Base-by-base conservation (phyloP, 1,140 invertebrate species). In the Microplitis demolitor region DNA sequence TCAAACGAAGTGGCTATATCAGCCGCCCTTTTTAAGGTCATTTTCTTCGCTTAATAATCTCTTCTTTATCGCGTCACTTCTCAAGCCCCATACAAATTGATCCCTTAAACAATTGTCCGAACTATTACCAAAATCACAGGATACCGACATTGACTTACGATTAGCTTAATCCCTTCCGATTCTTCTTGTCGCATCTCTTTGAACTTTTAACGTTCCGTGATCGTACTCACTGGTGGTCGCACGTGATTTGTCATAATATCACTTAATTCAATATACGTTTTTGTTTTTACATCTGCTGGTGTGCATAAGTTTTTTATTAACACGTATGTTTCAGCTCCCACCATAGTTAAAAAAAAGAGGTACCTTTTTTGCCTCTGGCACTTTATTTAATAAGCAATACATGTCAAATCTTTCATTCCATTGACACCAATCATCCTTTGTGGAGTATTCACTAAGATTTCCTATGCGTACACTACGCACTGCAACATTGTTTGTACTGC, bases 11-110 rank as follows among this genome's bases (percentile, higher is more conserved):
- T 39, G 3, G 79, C 79, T 37, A 82, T 61, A 37, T 82, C 78
- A 4, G 79, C 61, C 5, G 77, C 77, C 60, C 77, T 75, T 0
- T 72, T 69, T 35, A 78, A 79, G 9, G 77, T 70, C 5, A 77
- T 77, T 67, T 37, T 77, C 74, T 60, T 80, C 78, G 16, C 77
- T 53, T 3, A 80, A 66, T 0, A 83, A 60, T 11, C 76, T 35
- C 14, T 76, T 77, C 45, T 80, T 73, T 6, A 77, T 62, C 3
- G 71, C 54, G 4, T 76, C 77, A n/a, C 67, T 76, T 31, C 63
- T 63, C 16, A 84, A 62, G 4, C 81, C 79, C 73, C 76, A 80
- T 0, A 84, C 77, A 50, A 84, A 81, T 72, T 79, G 77, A 67
- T 84, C 81, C 62, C 78, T 58, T 14, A 84, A 50, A n/a, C 45